Evolutionary conservation across 1,140 invertebrate species (phyloP).

Genomic region (Dendroctonus ponderosae): DNA sequence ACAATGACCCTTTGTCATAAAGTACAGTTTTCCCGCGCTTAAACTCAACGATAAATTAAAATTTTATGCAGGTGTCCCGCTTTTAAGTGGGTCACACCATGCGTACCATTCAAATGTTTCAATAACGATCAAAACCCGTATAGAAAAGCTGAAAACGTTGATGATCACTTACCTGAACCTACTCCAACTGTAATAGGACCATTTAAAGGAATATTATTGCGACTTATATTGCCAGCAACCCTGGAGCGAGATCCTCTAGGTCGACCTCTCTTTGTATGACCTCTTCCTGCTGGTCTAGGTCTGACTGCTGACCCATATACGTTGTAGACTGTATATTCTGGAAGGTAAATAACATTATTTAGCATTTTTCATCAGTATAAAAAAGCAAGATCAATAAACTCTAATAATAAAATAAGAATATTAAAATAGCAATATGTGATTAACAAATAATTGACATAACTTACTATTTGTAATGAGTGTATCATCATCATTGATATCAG

Average conservation of each 20-base stretch:
- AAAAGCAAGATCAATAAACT: neutral
- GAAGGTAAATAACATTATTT: slow-evolving; percentile 5
- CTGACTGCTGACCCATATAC: slow-evolving; percentile 46
- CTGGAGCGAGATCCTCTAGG: slow-evolving; percentile 64
- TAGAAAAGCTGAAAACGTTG: neutral
- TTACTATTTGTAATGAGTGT: slow-evolving; percentile 42
- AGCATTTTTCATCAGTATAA: slow-evolving; percentile 2
- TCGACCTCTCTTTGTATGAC: slow-evolving; percentile 64
- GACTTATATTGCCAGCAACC: slow-evolving; percentile 13
- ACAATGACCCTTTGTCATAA: too few species aligned
- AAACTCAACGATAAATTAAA: too few species aligned
- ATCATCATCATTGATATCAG: slow-evolving; percentile 41
- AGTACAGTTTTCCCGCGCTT: too few species aligned
- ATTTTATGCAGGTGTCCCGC: too few species aligned
- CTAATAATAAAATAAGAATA: neutral
- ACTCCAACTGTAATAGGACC: slow-evolving; percentile 7
- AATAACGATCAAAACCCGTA: too few species aligned
- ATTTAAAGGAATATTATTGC: slow-evolving; percentile 13
- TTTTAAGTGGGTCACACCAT: too few species aligned
- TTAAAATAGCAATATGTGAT: neutral
- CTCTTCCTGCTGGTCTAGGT: slow-evolving; percentile 57
- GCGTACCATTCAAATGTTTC: too few species aligned
- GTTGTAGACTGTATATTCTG: slow-evolving; percentile 47
- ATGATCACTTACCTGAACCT: slow-evolving; percentile 15
- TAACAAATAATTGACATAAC: neutral